Base-by-base conservation (phyloP, 2,888 invertebrate species). In the Spisula solida region DNA sequence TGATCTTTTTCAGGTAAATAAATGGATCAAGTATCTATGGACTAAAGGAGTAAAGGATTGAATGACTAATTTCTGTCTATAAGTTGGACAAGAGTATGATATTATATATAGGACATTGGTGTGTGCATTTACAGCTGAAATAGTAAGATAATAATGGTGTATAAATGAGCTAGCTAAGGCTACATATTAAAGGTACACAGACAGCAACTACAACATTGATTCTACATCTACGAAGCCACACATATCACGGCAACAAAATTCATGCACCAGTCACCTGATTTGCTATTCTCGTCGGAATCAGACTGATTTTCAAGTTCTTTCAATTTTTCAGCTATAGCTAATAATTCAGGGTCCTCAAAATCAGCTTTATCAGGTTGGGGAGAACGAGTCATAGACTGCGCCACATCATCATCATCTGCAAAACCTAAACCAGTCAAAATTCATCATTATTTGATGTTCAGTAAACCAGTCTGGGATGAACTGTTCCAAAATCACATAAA, bases 331-430 rank as follows among this genome's bases (percentile, higher is more conserved):
- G 93, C 92, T 78, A 95, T 94, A 91, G 94, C 95, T 88, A 93
- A 93, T 81, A 95, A 90, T 93, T 95, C 95, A 80, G 94, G 95
- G 88, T 95, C 95, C 82, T 94, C 94, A 86, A 92, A 94, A 78
- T 92, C 94, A 34, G 91, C 91, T 86, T 92, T 92, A 85, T 92
- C 93, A 78, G 92, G 93, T 79, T 94, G 93, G 81, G 94, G 94
- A 79, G 94, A 94, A 66, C 82, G 90, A 82, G 91, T 86, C 84
- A 79, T 81, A 86, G 90, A 87, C 85, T 90, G 92, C 51, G 86
- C 90, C 80, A 92, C 92, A 66, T 91, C 92, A 90, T 94, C 93
- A 79, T 94, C 94, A 84, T 93, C 94, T 79, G 93, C 94, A 92
- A 93, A 94, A 91, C 94, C 94, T 94, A 87, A 81, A 87, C 89